Conservation (phyloP, 2,797 vertebrate genomes). For the Eospalax fontanierii region DNA sequence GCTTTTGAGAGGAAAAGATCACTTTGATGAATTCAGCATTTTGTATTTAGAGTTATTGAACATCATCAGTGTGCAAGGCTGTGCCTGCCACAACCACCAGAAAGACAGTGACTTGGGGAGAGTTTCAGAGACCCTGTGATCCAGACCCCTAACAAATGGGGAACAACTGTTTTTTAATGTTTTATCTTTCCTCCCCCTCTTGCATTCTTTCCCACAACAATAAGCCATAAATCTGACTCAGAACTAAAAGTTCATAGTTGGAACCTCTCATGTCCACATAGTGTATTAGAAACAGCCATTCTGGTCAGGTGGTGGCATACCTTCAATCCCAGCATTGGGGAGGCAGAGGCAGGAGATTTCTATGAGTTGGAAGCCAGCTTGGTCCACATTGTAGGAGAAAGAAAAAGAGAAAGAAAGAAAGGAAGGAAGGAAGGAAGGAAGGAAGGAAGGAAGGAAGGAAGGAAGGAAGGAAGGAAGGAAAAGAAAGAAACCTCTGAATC, state of each 20-base stretch:
- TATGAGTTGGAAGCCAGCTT: too few relatives aligned
- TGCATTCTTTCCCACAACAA: neutral
- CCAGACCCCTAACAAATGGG: neutral
- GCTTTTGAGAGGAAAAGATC: neutral
- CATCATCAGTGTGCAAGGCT: neutral
- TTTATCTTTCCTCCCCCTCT: neutral
- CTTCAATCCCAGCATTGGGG: too few relatives aligned
- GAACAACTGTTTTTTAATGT: neutral
- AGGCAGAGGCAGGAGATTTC: too few relatives aligned
- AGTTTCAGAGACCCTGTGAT: neutral
- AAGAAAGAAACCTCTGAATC: neutral
- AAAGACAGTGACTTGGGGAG: neutral
- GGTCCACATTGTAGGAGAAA: too few relatives aligned
- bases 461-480: too few relatives aligned
- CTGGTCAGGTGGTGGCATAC: too few relatives aligned
- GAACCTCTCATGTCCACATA: too few relatives aligned
- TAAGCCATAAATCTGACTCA: constrained; percentile 28
- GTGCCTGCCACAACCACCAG: neutral
- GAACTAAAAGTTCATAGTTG: constrained; percentile 12
- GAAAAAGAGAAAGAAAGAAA: too few relatives aligned
- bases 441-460: too few relatives aligned
- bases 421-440: too few relatives aligned
- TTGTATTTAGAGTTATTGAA: neutral
- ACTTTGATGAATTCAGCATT: constrained; percentile 14
- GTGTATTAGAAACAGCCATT: constrained; percentile 41